Evolutionary conservation across 64 coral and sea anemone species (phyloP).

Genomic region (Pocillopora verrucosa): DNA sequence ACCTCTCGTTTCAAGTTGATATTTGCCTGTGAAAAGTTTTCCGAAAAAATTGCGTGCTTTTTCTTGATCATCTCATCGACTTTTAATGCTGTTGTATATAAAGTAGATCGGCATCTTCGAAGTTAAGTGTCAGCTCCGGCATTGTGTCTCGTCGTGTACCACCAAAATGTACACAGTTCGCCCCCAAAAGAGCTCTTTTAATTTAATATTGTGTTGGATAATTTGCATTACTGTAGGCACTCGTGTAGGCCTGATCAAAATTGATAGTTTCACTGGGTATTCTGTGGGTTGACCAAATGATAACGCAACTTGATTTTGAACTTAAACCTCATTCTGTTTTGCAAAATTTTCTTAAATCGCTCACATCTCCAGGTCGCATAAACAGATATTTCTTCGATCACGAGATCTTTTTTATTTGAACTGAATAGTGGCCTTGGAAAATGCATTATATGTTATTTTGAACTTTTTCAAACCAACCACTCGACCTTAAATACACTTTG

Average conservation of each 20-base stretch:
- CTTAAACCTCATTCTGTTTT: neutral
- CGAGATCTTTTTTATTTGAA: neutral
- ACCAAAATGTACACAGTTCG: constrained; percentile 16
- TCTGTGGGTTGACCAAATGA: constrained; percentile 10
- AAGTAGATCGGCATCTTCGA: neutral
- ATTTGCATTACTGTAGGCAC: constrained; percentile 24
- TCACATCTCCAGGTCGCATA: neutral
- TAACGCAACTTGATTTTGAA: neutral
- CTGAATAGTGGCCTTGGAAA: neutral
- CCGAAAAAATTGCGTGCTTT: constrained; percentile 7
- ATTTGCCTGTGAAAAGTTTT: neutral
- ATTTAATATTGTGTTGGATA: constrained; percentile 34
- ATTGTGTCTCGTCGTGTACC: constrained; percentile 6
- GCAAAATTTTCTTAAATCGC: neutral
- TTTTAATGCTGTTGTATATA: neutral
- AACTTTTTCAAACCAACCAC: constrained; percentile 23
- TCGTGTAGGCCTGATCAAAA: constrained; percentile 3
- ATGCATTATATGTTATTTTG: neutral
- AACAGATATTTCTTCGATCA: neutral
- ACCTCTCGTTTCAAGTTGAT: constrained; percentile 18
- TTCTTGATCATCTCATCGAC: neutral
- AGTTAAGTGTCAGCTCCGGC: neutral
- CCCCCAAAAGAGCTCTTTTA: constrained; percentile 20
- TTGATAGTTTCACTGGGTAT: neutral
- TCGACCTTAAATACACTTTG: constrained; percentile 6